These are phyloP conservation scores for Danio albolineatus DNA, from an alignment of 2,797 vertebrate species.

Conservation along the genomic window DNA sequence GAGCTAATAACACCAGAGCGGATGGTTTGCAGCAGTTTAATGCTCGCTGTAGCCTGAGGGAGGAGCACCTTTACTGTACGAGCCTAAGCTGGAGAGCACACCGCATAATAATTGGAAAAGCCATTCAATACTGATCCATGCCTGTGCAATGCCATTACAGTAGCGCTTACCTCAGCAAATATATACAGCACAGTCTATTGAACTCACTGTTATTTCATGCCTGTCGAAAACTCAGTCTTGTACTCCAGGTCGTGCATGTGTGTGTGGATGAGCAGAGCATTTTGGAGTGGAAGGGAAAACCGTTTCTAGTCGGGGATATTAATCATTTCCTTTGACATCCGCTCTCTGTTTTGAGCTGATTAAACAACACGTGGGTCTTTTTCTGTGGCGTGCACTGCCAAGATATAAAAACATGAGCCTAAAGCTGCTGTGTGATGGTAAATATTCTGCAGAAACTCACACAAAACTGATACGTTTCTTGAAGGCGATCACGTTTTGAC, in stretches of 20 bases:
- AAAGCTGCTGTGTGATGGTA: neutral
- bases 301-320: neutral
- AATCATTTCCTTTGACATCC: neutral
- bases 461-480: too few relatives aligned
- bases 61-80: neutral
- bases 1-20: neutral
- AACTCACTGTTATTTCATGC: neutral
- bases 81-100: neutral
- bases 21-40: neutral
- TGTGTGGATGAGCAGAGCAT: neutral
- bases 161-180: neutral
- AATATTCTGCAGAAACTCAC: too few relatives aligned
- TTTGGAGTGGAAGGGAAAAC: neutral
- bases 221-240: neutral
- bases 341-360: slow-evolving; percentile 2
- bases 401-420: slow-evolving; percentile 2
- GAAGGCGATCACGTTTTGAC: too few relatives aligned
- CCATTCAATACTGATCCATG: neutral
- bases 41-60: neutral
- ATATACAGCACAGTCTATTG: neutral
- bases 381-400: neutral
- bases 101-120: neutral
- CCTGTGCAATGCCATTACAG: neutral
- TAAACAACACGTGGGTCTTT: slow-evolving; percentile 3
- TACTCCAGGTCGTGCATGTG: neutral